A percentile compares a stretch with the other conserved stretches of the same genome.
These are phyloP conservation scores for Stercorarius parasiticus DNA, from an alignment of 2,113 vertebrate species.

Conservation along the genomic window DNA sequence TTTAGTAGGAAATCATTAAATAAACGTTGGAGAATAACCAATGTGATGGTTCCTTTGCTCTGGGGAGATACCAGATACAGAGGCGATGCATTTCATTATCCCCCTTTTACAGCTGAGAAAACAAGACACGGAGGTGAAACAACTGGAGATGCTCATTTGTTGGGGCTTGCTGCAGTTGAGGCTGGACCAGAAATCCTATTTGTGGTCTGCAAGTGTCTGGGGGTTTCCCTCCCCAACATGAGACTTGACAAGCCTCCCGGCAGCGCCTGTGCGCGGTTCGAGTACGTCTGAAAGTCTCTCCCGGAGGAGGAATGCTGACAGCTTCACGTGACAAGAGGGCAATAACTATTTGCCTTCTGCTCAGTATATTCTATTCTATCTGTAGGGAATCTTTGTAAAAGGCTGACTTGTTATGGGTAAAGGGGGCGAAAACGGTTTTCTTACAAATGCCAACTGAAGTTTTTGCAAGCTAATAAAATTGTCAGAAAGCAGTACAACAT, in stretches of 20 bases:
- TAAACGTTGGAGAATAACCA: not conserved
- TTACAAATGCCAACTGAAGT: not conserved
- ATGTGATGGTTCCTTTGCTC: not conserved
- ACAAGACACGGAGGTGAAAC: not conserved
- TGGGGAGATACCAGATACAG: not conserved
- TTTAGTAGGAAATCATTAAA: constrained; percentile 25
- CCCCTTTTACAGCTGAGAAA: constrained; percentile 17
- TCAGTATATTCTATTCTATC: not conserved
- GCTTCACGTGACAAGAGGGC: not conserved
- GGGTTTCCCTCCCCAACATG: not conserved
- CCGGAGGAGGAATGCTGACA: not conserved
- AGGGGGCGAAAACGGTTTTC: not conserved
- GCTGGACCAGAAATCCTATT: not conserved
- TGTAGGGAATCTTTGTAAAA: not conserved
- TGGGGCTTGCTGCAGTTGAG: not conserved
- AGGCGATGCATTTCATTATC: not conserved
- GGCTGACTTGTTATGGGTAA: not conserved
- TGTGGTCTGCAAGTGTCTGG: not conserved
- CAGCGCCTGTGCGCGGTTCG: not conserved
- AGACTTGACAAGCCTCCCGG: not conserved
- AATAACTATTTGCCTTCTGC: not conserved
- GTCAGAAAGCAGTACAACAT: not conserved
- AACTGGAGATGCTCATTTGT: not conserved
- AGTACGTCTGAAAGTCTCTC: not conserved
- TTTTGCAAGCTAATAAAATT: constrained; percentile 1